Conservation (phyloP, 1,140 invertebrate species). For the Ceratoteleas bidentatus region DNA sequence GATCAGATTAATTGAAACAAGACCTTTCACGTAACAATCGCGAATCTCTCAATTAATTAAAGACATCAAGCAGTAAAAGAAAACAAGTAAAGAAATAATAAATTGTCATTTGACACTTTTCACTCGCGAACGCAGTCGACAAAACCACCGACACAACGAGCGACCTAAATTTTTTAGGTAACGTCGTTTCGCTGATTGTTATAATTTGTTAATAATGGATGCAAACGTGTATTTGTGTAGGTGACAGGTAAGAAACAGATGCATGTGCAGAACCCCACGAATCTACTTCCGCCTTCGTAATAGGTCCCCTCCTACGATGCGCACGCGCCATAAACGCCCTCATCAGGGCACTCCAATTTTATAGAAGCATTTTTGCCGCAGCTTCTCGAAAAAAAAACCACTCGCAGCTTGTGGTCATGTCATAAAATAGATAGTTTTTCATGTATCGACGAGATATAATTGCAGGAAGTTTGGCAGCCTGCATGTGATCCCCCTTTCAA, state of each 20-base stretch:
- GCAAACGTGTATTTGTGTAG: neutral
- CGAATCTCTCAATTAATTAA: too few species aligned
- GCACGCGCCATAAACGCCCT: conserved; percentile 60
- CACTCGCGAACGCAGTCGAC: too few species aligned
- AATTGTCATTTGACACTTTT: too few species aligned
- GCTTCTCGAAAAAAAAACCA: conserved; percentile 44
- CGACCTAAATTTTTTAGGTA: too few species aligned
- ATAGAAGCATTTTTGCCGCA: conserved; percentile 44
- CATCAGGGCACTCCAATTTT: conserved; percentile 57
- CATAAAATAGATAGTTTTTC: conserved; percentile 63
- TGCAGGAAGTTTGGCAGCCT: conserved; percentile 66
- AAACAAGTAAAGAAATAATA: too few species aligned
- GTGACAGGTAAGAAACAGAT: conserved; percentile 61
- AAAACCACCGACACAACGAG: too few species aligned
- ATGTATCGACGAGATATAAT: conserved; percentile 54
- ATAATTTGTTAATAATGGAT: conserved; percentile 9
- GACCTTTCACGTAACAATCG: conserved; percentile 1
- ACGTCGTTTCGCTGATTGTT: conserved; percentile 7
- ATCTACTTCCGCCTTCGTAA: conserved; percentile 60
- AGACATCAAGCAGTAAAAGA: too few species aligned
- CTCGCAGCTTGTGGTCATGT: conserved; percentile 55
- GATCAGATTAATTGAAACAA: conserved; percentile 12
- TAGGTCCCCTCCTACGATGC: conserved; percentile 48
- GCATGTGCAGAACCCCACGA: conserved; percentile 35
- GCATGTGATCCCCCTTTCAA: conserved; percentile 50